A percentile compares a stretch with the other conserved stretches of the same genome.
These are phyloP conservation scores for Lithophane leautieri DNA, from an alignment of 2,888 invertebrate genomes.

Conservation along the genomic window DNA sequence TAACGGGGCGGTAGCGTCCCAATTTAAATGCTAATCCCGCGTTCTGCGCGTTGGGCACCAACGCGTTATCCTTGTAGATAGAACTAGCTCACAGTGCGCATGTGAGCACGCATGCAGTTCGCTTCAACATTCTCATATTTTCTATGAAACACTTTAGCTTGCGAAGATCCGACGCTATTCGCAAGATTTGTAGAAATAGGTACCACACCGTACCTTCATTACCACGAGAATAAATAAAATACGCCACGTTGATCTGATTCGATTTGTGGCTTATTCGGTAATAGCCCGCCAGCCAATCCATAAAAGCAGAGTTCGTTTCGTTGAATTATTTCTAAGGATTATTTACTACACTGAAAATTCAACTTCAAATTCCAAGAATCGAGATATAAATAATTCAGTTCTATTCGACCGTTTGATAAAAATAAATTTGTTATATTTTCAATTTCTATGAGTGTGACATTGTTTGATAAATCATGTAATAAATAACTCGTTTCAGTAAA, in stretches of 20 bases:
- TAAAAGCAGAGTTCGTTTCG: constrained; percentile 42
- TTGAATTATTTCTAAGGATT: constrained; percentile 48
- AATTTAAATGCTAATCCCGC: constrained; percentile 84
- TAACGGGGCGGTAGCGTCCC: constrained; percentile 64
- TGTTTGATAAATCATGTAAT: constrained; percentile 34
- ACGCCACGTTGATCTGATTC: constrained; percentile 38
- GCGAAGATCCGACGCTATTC: constrained; percentile 16
- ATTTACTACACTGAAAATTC: constrained; percentile 48
- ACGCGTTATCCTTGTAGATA: constrained; percentile 77
- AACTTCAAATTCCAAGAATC: constrained; percentile 26
- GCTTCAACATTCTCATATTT: constrained; percentile 37
- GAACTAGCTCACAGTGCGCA: constrained; percentile 75
- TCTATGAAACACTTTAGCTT: constrained; percentile 37
- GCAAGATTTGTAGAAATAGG: constrained; percentile 15
- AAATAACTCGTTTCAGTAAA: constrained; percentile 39
- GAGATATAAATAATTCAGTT: constrained; percentile 45
- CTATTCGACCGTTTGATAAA: constrained; percentile 25
- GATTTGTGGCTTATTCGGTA: constrained; percentile 35
- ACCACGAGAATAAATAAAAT: constrained; percentile 46
- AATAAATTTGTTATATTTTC: constrained; percentile 47
- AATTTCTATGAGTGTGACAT: constrained; percentile 28
- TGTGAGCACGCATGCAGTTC: constrained; percentile 62
- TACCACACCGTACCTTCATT: constrained; percentile 4
- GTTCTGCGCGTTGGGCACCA: constrained; percentile 73
- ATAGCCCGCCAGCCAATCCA: constrained; percentile 39